phyloP scores from a whole-genome alignment of 2,113 vertebrate genomes.

The Pituophis catenifer region DNA sequence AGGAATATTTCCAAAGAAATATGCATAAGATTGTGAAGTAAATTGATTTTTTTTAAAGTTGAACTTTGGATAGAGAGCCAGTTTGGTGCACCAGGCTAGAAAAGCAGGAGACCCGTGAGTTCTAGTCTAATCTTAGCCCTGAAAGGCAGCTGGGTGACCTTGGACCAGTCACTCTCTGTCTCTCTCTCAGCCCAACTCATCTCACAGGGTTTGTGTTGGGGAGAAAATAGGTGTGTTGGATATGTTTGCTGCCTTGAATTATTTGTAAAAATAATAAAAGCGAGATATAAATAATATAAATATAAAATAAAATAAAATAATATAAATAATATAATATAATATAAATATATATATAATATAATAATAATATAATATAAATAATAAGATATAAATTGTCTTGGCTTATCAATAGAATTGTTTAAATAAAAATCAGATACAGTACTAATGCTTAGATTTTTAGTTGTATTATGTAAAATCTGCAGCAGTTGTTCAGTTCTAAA shows the following conservation, averaged over 20 bases:
- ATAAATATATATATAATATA: too few species aligned
- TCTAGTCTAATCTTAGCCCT: neutral
- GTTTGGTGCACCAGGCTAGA: neutral
- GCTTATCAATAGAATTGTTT: neutral
- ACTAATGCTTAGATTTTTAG: conserved; percentile 9
- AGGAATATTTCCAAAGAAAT: neutral
- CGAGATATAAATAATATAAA: neutral
- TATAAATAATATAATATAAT: too few species aligned
- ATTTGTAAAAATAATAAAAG: neutral
- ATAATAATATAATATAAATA: too few species aligned
- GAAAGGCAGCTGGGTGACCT: neutral
- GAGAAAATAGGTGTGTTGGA: neutral
- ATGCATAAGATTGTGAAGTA: neutral
- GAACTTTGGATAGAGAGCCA: neutral
- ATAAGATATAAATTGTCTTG: neutral
- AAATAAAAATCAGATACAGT: conserved; percentile 14
- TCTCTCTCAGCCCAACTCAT: neutral
- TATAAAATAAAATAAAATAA: too few species aligned
- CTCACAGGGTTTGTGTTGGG: neutral
- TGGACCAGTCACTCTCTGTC: neutral
- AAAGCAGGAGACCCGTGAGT: neutral
- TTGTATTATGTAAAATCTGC: conserved; percentile 42
- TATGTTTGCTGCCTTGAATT: neutral
- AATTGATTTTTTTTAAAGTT: neutral
- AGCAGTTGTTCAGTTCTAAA: neutral